Evolutionary conservation across 2,888 invertebrate species (phyloP).

Genomic region (Philonicus albiceps): DNA sequence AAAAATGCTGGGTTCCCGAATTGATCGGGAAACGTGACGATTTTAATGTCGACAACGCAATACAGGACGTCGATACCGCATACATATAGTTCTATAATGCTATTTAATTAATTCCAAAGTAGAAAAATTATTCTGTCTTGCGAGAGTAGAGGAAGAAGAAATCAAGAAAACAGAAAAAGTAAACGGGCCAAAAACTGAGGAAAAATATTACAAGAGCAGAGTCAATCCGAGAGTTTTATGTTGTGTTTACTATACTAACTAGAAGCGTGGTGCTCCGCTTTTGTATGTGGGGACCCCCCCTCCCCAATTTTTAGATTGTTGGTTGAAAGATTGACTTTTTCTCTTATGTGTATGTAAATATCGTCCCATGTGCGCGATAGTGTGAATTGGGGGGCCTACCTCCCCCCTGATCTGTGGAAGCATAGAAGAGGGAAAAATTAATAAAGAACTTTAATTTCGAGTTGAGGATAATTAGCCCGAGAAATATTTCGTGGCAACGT

Average conservation of each 20-base stretch:
- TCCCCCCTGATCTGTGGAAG: neutral
- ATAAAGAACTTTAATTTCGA: neutral
- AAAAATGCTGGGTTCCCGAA: neutral
- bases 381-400: no score
- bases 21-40: neutral
- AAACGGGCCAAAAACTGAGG: neutral
- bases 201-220: neutral
- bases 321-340: neutral
- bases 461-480: neutral
- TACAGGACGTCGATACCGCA: neutral
- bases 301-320: neutral
- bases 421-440: neutral
- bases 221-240: neutral
- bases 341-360: neutral
- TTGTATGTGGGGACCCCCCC: neutral
- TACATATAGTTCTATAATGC: neutral
- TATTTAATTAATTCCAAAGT: slow-evolving; percentile 35
- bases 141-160: slow-evolving; percentile 5
- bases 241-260: neutral
- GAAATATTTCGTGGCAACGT: neutral
- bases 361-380: neutral
- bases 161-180: neutral
- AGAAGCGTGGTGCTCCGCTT: neutral
- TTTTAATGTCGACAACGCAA: neutral
- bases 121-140: slow-evolving; percentile 33